A percentile compares a stretch with the other conserved stretches of the same genome.
Conservation (phyloP, 1,140 invertebrate species). For the Carcinoscorpius rotundicauda region DNA sequence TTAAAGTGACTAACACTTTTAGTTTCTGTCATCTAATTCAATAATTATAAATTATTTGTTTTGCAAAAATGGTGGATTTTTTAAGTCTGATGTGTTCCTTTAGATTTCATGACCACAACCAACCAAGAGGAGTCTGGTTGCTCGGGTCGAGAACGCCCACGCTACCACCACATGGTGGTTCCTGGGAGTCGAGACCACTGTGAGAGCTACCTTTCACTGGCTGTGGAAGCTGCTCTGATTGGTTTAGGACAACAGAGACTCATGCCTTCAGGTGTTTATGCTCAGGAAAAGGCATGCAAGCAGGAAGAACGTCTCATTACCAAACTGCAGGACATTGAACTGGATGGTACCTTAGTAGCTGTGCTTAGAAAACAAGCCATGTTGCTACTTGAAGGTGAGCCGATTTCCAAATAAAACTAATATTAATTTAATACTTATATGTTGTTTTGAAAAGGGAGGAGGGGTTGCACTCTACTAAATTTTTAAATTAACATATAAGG, state of each 20-base stretch:
- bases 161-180: constrained; percentile 59
- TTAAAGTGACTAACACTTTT: too few species aligned
- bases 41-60: too few species aligned
- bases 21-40: too few species aligned
- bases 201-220: constrained; percentile 64
- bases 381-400: constrained; percentile 38
- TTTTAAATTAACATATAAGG: too few species aligned
- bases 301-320: constrained; percentile 64
- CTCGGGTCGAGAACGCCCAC: constrained; percentile 31
- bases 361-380: constrained; percentile 40
- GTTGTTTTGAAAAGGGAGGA: too few species aligned
- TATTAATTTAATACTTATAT: too few species aligned
- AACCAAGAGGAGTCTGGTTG: too few species aligned
- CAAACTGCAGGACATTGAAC: constrained; percentile 58
- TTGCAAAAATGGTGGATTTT: too few species aligned
- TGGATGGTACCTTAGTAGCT: constrained; percentile 52
- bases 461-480: too few species aligned
- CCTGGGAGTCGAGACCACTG: constrained; percentile 45
- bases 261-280: constrained; percentile 62
- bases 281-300: constrained; percentile 58
- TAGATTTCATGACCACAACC: too few species aligned
- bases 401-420: too few species aligned
- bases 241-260: constrained; percentile 63
- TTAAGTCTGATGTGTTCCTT: too few species aligned
- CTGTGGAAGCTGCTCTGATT: constrained; percentile 49